Percentiles rank a stretch among this genome's conserved stretches.
Evolutionary conservation across 2,888 invertebrate species (phyloP).

Genomic region (Papilio protenor): DNA sequence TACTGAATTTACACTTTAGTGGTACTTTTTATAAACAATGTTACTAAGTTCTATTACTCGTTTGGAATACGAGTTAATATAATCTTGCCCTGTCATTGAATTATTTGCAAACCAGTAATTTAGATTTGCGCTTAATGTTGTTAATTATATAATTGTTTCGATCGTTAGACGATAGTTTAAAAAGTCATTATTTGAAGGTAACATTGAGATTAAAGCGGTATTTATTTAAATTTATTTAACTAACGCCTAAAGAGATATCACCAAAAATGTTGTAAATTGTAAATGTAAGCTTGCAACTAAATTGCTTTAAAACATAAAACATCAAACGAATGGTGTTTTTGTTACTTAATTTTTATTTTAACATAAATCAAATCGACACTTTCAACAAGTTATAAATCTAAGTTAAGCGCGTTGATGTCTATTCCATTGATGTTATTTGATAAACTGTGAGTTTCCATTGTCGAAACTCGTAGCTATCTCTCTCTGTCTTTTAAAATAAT

Average conservation of each 20-base stretch:
- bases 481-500: no score
- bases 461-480: neutral
- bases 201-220: neutral
- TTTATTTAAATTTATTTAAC: neutral
- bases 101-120: neutral
- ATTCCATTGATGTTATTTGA: slow-evolving; percentile 1
- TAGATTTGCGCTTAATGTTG: neutral
- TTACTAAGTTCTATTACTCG: neutral
- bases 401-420: slow-evolving; percentile 37
- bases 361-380: slow-evolving; percentile 2
- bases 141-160: slow-evolving; percentile 3
- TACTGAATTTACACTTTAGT: no score
- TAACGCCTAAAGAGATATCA: no score
- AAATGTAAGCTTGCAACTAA: no score
- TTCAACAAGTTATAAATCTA: neutral
- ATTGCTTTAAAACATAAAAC: no score
- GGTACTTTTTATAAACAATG: neutral
- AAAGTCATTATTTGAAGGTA: neutral
- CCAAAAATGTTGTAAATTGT: no score
- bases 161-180: neutral
- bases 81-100: neutral
- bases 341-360: neutral
- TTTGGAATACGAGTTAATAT: neutral
- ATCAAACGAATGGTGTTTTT: no score
- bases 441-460: neutral